Percentiles rank a stretch among this genome's conserved stretches.
Evolutionary conservation across 2,888 invertebrate species (phyloP).

Genomic region (Pristionchus exspectatus): DNA sequence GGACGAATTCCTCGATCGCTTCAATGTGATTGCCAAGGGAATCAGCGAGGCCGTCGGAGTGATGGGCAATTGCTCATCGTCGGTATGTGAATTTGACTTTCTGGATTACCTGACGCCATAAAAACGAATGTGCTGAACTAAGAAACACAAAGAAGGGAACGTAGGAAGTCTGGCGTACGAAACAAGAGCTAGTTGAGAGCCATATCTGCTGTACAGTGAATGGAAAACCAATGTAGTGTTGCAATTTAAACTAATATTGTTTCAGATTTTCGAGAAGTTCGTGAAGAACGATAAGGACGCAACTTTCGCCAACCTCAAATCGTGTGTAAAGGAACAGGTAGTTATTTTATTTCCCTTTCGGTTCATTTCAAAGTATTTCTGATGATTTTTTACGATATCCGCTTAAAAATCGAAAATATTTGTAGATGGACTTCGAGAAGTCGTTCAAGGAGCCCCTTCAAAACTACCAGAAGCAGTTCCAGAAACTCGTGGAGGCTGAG

Average conservation of each 20-base stretch:
- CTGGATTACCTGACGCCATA: too few relatives aligned
- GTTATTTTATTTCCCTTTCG: neutral
- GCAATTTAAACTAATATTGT: too few relatives aligned
- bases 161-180: too few relatives aligned
- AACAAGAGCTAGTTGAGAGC: too few relatives aligned
- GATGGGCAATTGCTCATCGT: conserved; percentile 1
- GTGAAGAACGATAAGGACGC: conserved; percentile 40
- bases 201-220: too few relatives aligned
- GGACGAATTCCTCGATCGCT: conserved; percentile 24
- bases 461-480: conserved; percentile 28
- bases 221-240: too few relatives aligned
- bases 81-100: too few relatives aligned
- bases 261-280: conserved; percentile 36
- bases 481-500: neutral
- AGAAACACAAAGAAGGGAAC: too few relatives aligned
- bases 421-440: conserved; percentile 35
- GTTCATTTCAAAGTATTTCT: too few relatives aligned
- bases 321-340: conserved; percentile 24
- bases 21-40: conserved; percentile 24
- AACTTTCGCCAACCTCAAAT: neutral
- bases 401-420: neutral
- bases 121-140: too few relatives aligned
- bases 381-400: too few relatives aligned
- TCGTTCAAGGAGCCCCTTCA: conserved; percentile 21
- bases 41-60: conserved; percentile 34